Conservation (phyloP, 2,797 vertebrate genomes). For the Cuculus canorus region DNA sequence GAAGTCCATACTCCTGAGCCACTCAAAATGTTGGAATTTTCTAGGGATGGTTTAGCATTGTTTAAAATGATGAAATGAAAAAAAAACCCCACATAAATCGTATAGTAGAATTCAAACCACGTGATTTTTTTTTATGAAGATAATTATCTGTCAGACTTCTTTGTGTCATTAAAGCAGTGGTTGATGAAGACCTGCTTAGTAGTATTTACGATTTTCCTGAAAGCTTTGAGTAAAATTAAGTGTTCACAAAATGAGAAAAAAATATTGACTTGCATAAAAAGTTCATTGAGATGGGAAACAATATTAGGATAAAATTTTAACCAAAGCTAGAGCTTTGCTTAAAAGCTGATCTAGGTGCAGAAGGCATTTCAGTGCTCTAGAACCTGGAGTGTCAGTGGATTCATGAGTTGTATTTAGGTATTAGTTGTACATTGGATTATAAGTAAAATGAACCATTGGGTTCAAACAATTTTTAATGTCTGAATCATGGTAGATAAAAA, state of each 20-base stretch:
- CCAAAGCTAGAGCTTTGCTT: too few relatives aligned
- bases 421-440: not conserved
- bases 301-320: not conserved
- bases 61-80: not conserved
- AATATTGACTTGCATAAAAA: not conserved
- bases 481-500: not conserved
- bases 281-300: not conserved
- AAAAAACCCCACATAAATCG: accelerated
- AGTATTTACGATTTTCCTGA: not conserved
- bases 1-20: not conserved
- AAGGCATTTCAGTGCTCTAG: not conserved
- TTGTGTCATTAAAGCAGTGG: not conserved
- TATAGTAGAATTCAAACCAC: not conserved
- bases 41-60: not conserved
- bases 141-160: not conserved
- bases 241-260: not conserved
- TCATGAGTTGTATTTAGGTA: not conserved
- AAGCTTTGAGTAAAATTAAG: not conserved
- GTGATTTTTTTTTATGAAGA: not conserved
- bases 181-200: not conserved
- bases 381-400: not conserved
- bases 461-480: not conserved
- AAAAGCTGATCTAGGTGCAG: not conserved
- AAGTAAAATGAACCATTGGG: not conserved
- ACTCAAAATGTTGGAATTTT: not conserved